Evolutionary conservation across 2,888 invertebrate genomes (phyloP), one percentile per base, ranked within the genome.

Genomic region (Drosophila merina): DNA sequence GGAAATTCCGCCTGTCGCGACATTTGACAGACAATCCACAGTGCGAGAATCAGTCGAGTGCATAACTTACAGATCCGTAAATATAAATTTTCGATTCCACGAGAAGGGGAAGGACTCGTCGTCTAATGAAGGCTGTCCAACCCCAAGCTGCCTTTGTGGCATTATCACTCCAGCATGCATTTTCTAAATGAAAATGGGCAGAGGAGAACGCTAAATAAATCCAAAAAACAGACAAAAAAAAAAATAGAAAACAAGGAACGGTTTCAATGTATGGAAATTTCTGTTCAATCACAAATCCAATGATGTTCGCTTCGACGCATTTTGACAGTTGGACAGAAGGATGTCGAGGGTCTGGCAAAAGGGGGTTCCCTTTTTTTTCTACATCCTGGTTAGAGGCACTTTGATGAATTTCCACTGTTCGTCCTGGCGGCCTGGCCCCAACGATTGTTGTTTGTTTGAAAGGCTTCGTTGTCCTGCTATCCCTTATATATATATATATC

Each of bases 231-330:
- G 3, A 25, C 0, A 26, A n/a, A 49, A 26, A 51, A 49, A 50
- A 42, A 62, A 36, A 55, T 52, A 52, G 57, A 72, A 66, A 55
- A 50, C 50, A 40, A 44, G 36, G 31, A 49, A 20, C 28, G 28
- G 40, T 76, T 76, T 82, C 80, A 88, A 88, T 88, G 88, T 88
- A 88, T 88, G 88, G 81, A 88, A 88, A 88, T 88, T 88, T 79
- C 77, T 80, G 85, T 86, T 84, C 88, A 85, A 84, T 86, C 79
- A 82, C 84, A 90, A 89, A 89, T 90, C 86, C 88, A 89, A 89
- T 91, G 90, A 90, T 90, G 90, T 90, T 86, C 90, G 89, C 89
- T 87, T 89, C 77, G 89, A 88, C 86, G 89, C 83, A 90, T 90
- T 88, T 89, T 89, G 88, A 90, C 90, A 90, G 89, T 88, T 88